phyloP scores from a whole-genome alignment of 1,140 invertebrate species.

The Pentalonia nigronervosa region DNA sequence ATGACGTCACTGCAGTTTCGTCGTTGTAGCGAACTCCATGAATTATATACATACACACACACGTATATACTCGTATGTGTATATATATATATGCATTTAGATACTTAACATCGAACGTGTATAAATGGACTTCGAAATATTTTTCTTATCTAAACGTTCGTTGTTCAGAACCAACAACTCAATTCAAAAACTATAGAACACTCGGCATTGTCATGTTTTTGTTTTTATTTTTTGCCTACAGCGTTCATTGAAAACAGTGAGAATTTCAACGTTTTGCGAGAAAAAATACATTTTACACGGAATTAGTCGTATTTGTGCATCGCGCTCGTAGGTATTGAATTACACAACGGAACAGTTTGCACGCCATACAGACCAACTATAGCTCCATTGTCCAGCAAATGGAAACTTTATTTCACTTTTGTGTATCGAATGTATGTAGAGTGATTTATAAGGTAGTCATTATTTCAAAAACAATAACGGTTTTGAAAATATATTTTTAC shows the following conservation, averaged over 20 bases:
- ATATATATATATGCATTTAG: no score
- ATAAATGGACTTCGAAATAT: neutral
- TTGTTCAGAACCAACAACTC: neutral
- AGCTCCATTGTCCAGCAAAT: no score
- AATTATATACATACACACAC: neutral
- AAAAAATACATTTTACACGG: neutral
- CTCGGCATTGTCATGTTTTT: neutral
- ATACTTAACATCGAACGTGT: neutral
- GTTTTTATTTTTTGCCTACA: neutral
- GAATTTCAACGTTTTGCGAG: neutral
- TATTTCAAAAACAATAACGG: neutral
- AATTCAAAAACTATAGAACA: neutral
- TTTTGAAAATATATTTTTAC: no score
- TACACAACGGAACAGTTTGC: neutral
- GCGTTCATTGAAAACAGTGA: neutral
- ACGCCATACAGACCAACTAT: neutral
- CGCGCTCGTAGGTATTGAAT: neutral
- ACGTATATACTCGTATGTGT: no score
- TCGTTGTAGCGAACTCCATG: neutral
- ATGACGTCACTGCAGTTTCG: neutral
- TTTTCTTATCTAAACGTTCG: neutral
- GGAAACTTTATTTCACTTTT: neutral
- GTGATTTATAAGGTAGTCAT: neutral
- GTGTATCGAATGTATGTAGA: neutral
- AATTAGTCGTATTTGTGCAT: neutral